Base-by-base conservation (phyloP, 2,888 invertebrate species). In the Dendrolimus pini region DNA sequence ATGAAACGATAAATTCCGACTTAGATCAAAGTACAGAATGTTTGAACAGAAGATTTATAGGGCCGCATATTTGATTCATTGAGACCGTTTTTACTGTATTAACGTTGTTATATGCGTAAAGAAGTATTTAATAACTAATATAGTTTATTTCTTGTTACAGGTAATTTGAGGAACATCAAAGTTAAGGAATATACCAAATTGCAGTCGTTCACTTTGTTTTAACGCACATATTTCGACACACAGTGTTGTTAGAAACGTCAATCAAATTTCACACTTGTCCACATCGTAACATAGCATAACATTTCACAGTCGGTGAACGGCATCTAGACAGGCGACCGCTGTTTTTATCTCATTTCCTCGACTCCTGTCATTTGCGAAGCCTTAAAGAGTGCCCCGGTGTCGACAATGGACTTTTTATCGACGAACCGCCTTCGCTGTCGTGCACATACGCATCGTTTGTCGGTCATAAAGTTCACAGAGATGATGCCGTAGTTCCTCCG, bases 331-430 rank as follows among this genome's bases (percentile, higher is more conserved):
- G 68, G 69, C 70, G 71, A 74, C 74, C 72, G 71, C 74, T 75
- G 77, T 86, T 87, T 86, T 86, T 87, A 87, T 87, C 83, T 75
- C 72, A 70, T 75, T 74, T 79, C 73, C 77, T 78, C 72, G 68
- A 75, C 74, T 82, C 72, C 68, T 74, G 78, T 83, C 83, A 81
- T 85, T 85, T 86, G 78, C 77, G 78, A 77, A 81, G 72, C 78
- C 78, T 79, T 76, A 78, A 80, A 77, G 76, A 73, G 75, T 66
- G 70, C 72, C 47, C 47, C 72, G 81, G 80, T 83, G 82, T 78
- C 80, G 80, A 79, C 83, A 82, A 83, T 83, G 82, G 82, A 74
- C 72, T 82, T 85, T 87, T 87, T 87, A 85, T 86, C 83, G 81
- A 66, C 75, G 70, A 70, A 75, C 79, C 76, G 77, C 72, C 75